Conservation (phyloP, 92 coral and sea anemone species). For the Zoanthus sociatus region DNA sequence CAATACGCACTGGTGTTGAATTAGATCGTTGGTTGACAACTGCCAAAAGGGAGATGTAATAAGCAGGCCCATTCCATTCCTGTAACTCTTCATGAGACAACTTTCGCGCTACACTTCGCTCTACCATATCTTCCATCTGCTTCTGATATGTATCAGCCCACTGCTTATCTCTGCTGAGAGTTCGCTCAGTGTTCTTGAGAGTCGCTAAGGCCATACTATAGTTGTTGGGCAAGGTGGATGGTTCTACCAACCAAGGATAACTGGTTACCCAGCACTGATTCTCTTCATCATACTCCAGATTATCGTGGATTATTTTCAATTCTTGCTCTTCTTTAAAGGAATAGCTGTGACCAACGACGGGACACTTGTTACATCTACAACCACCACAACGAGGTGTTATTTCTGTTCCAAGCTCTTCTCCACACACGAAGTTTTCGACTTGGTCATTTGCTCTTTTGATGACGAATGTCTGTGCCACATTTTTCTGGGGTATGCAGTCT, state of each 20-base stretch:
- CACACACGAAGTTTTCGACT: constrained; percentile 37
- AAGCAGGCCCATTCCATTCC: constrained; percentile 65
- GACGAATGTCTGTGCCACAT: not conserved
- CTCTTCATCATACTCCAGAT: constrained; percentile 62
- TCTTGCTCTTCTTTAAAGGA: constrained; percentile 78
- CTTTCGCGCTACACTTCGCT: constrained; percentile 69
- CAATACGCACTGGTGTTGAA: constrained; percentile 73
- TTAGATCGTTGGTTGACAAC: constrained; percentile 66
- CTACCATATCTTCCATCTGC: constrained; percentile 40
- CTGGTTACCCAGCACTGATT: constrained; percentile 78
- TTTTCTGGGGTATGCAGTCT: constrained; percentile 8
- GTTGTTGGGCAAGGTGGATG: constrained; percentile 71
- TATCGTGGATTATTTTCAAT: constrained; percentile 68
- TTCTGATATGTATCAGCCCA: constrained; percentile 69
- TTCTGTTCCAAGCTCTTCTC: constrained; percentile 72
- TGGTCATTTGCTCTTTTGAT: not conserved
- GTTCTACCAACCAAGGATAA: constrained; percentile 75
- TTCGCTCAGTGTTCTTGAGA: constrained; percentile 70
- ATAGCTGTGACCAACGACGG: constrained; percentile 18
- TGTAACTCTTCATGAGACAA: constrained; percentile 50
- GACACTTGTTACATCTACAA: constrained; percentile 51
- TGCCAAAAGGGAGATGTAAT: constrained; percentile 74
- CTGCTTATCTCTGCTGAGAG: constrained; percentile 59
- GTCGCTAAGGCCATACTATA: constrained; percentile 62
- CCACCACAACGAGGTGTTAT: constrained; percentile 72